phyloP scores from a whole-genome alignment of 2,888 invertebrate genomes.

The Lingula anatina region DNA sequence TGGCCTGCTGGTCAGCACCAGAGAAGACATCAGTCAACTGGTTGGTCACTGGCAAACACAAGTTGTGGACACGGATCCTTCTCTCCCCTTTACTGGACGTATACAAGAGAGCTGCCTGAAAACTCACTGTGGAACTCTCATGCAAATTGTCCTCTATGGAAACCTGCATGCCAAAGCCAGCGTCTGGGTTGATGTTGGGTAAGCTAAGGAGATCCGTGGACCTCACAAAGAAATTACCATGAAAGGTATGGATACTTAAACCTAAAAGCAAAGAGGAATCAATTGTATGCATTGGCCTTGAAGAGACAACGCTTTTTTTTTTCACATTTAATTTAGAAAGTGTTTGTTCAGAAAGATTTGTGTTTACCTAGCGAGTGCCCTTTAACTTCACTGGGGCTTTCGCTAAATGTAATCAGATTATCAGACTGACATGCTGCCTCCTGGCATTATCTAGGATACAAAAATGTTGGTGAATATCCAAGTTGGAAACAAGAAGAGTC shows the following conservation, averaged over 20 bases:
- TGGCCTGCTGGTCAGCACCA: constrained; percentile 87
- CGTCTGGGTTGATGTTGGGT: constrained; percentile 96
- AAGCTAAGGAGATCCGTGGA: constrained; percentile 93
- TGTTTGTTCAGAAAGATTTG: no score
- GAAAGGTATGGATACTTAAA: constrained; percentile 93
- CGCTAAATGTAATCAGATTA: no score
- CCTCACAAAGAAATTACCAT: constrained; percentile 98
- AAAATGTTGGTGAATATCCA: no score
- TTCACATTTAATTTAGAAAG: no score
- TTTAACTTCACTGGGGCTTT: no score
- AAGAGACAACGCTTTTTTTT: no score
- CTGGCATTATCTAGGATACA: no score
- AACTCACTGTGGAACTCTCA: constrained; percentile 64
- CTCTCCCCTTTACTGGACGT: constrained; percentile 94
- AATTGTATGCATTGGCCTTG: not conserved
- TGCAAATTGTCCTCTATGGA: constrained; percentile 77
- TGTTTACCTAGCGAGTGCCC: no score
- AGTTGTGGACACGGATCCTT: constrained; percentile 93
- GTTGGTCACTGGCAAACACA: constrained; percentile 85
- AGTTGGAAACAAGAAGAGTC: no score
- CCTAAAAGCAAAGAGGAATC: constrained; percentile 57
- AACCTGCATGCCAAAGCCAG: constrained; percentile 96
- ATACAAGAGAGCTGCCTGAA: constrained; percentile 95
- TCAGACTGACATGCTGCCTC: no score
- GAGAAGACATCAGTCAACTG: constrained; percentile 81